Conservation (phyloP, 2,797 vertebrate species). For the Gymnocypris eckloni region DNA sequence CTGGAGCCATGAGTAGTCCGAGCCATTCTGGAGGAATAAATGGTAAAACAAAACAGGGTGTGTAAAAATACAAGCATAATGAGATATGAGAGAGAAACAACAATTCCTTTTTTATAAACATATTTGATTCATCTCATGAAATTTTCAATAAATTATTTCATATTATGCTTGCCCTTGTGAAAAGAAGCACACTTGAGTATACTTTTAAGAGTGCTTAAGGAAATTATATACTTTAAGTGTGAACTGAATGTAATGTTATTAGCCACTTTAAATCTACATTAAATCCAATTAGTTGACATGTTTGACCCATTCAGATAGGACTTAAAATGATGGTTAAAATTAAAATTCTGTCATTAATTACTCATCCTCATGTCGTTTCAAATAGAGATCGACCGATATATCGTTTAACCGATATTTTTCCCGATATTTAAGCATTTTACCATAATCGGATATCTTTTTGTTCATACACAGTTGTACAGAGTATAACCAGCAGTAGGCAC, state of each 20-base stretch:
- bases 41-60: neutral
- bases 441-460: no score
- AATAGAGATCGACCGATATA: no score
- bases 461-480: no score
- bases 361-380: no score
- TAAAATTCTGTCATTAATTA: no score
- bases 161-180: neutral
- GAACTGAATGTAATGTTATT: neutral
- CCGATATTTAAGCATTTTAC: no score
- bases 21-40: slow-evolving; percentile 71
- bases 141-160: neutral
- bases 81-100: neutral
- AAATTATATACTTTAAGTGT: neutral
- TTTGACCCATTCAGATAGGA: neutral
- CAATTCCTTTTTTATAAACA: neutral
- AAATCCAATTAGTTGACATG: neutral
- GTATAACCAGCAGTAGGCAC: no score
- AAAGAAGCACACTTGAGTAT: neutral
- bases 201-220: neutral
- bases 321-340: neutral
- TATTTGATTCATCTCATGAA: neutral
- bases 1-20: slow-evolving; percentile 80
- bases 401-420: no score
- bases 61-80: neutral
- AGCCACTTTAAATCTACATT: neutral